Evolutionary conservation across 2,113 vertebrate genomes (phyloP).

Genomic region (Siniperca knerii): DNA sequence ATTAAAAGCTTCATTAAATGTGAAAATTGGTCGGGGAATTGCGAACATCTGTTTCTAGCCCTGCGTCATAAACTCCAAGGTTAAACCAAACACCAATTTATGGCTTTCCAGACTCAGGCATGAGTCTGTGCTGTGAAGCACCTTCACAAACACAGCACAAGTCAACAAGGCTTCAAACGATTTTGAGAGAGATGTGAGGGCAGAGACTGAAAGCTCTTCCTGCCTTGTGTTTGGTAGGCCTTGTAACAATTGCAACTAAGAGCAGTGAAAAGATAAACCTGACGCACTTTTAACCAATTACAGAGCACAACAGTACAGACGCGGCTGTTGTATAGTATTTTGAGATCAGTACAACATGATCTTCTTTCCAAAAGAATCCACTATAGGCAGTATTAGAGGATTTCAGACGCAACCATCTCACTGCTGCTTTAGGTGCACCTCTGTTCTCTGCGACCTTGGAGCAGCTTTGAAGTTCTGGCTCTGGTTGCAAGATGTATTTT

Average conservation of each 20-base stretch:
- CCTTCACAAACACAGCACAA: slow-evolving; percentile 49
- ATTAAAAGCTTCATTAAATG: slow-evolving; percentile 88
- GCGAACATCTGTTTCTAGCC: slow-evolving; percentile 84
- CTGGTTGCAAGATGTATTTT: slow-evolving; percentile 64
- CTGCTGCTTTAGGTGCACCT: slow-evolving; percentile 19
- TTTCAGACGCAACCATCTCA: not conserved
- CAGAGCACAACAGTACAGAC: slow-evolving; percentile 23
- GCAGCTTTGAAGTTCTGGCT: slow-evolving; percentile 69
- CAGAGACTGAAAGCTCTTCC: slow-evolving; percentile 51
- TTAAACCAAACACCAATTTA: slow-evolving; percentile 83
- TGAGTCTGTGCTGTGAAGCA: slow-evolving; percentile 46
- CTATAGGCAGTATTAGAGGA: not conserved
- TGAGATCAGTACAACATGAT: slow-evolving; percentile 40
- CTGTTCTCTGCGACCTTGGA: slow-evolving; percentile 69
- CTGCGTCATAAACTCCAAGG: slow-evolving; percentile 82
- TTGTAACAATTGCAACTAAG: slow-evolving; percentile 10
- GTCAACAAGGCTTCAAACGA: slow-evolving; percentile 69
- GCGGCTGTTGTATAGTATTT: slow-evolving; percentile 20
- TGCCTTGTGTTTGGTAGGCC: slow-evolving; percentile 43
- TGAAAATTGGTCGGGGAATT: slow-evolving; percentile 86
- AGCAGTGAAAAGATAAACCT: slow-evolving; percentile 44
- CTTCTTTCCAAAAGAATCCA: slow-evolving; percentile 14
- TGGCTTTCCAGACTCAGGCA: slow-evolving; percentile 55
- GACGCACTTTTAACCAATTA: slow-evolving; percentile 44
- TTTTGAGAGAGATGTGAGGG: slow-evolving; percentile 45